These are phyloP conservation scores for Cyphomyrmex costatus DNA, from an alignment of 1,140 invertebrate species.

Conservation along the genomic window DNA sequence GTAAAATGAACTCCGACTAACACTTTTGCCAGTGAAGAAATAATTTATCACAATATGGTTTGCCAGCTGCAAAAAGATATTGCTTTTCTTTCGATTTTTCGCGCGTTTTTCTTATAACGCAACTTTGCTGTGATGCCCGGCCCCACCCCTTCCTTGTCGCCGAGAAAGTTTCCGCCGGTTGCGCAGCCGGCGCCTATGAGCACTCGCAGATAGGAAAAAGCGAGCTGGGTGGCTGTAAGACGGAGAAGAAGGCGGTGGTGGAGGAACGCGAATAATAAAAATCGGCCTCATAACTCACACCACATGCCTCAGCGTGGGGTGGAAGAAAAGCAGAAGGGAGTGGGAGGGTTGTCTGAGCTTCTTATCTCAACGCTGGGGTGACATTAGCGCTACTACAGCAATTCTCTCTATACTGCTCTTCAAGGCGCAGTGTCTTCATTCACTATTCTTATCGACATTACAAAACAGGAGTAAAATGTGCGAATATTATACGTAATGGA, in stretches of 20 bases:
- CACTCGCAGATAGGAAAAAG: conserved; percentile 75
- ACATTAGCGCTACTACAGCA: conserved; percentile 84
- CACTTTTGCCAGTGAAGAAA: not conserved
- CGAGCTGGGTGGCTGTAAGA: conserved; percentile 65
- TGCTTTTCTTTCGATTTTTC: conserved; percentile 63
- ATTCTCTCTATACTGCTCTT: conserved; percentile 83
- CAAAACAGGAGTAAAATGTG: not conserved
- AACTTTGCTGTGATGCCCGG: conserved; percentile 25
- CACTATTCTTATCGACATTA: not conserved
- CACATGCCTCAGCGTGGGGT: conserved; percentile 80
- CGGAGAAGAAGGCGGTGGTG: conserved; percentile 57
- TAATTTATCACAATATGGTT: conserved; percentile 49
- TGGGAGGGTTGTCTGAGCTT: conserved; percentile 76
- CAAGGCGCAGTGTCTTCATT: conserved; percentile 62
- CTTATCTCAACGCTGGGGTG: conserved; percentile 85
- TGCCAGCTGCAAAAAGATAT: conserved; percentile 52
- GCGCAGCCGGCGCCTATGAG: conserved; percentile 78
- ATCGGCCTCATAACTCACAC: conserved; percentile 85
- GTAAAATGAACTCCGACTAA: conserved; percentile 4
- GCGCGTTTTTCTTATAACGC: conserved; percentile 54
- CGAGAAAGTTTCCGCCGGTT: conserved; percentile 75
- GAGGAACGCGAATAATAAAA: conserved; percentile 86
- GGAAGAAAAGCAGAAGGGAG: conserved; percentile 69
- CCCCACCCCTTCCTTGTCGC: conserved; percentile 64
- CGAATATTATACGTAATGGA: conserved; percentile 4